phyloP scores from a whole-genome alignment of 2,888 invertebrate species.

The Mimas tiliae region DNA sequence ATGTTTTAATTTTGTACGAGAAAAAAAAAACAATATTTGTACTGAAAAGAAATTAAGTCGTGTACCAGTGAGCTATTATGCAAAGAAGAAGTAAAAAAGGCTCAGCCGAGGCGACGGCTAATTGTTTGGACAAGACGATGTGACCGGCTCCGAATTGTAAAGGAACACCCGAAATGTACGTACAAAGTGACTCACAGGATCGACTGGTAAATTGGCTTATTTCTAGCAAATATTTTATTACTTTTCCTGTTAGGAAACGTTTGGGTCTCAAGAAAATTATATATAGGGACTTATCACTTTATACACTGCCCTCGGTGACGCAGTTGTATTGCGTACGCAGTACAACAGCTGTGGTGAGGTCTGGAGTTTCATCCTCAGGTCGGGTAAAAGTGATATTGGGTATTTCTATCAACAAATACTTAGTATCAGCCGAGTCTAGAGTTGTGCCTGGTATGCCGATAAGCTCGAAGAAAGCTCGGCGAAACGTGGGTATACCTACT shows the following conservation, averaged over 20 bases:
- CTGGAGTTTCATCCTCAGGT: no score
- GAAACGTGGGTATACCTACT: no score
- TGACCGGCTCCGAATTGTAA: conserved; percentile 52
- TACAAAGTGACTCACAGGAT: background rate
- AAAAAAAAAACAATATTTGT: conserved; percentile 48
- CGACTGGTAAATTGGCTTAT: background rate
- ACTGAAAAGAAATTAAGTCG: conserved; percentile 54
- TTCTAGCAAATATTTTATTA: conserved; percentile 2
- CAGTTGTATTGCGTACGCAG: no score
- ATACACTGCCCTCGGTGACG: no score
- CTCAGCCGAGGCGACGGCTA: conserved; percentile 50
- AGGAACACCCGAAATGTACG: background rate
- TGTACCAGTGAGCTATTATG: conserved; percentile 54
- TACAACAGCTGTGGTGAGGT: no score
- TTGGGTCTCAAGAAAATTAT: background rate
- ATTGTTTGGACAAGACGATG: conserved; percentile 65
- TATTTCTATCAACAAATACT: no score
- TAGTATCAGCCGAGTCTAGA: no score
- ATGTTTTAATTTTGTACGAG: conserved; percentile 35
- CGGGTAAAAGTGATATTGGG: no score
- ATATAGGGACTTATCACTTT: no score
- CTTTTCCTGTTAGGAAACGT: background rate
- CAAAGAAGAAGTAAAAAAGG: conserved; percentile 48
- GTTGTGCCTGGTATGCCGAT: no score
- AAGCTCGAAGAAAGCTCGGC: no score